A percentile compares a stretch with the other conserved stretches of the same genome.
phyloP scores from a whole-genome alignment of 2,888 invertebrate genomes.

The Neocrepidodera transversa region DNA sequence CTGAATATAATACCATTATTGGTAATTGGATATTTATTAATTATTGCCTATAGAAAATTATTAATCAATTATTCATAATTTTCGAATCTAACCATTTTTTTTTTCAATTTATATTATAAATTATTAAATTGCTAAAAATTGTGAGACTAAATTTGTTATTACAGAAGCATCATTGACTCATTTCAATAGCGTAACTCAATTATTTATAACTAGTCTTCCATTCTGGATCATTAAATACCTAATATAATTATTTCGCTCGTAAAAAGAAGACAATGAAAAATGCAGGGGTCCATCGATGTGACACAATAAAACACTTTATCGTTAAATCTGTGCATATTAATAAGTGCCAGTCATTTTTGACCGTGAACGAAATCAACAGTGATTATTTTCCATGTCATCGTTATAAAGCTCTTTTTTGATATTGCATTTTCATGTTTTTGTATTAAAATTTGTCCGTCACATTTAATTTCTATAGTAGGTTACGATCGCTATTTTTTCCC shows the following conservation, averaged over 20 bases:
- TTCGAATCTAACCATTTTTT: too few species aligned
- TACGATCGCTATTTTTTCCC: not conserved
- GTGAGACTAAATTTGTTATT: too few species aligned
- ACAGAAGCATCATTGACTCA: too few species aligned
- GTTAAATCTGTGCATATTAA: slow-evolving; percentile 33
- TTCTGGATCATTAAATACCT: too few species aligned
- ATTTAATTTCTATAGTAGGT: slow-evolving; percentile 4
- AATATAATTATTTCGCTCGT: too few species aligned
- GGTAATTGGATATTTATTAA: not conserved
- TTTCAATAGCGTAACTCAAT: too few species aligned
- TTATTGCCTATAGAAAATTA: not conserved
- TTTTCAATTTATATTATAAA: too few species aligned
- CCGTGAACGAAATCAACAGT: slow-evolving; percentile 42
- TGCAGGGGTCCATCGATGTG: slow-evolving; percentile 9
- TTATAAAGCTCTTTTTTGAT: slow-evolving; percentile 35
- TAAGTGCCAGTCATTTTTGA: slow-evolving; percentile 41
- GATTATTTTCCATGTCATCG: slow-evolving; percentile 40
- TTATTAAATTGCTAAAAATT: too few species aligned
- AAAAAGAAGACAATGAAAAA: slow-evolving; percentile 6
- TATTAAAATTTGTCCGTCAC: slow-evolving; percentile 13
- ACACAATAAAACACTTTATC: slow-evolving; percentile 38
- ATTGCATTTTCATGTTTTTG: slow-evolving; percentile 23
- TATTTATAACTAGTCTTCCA: too few species aligned
- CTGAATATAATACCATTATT: not conserved
- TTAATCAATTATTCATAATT: too few species aligned